Conservation (phyloP, 2,888 invertebrate species). For the Phyto melanocephala region DNA sequence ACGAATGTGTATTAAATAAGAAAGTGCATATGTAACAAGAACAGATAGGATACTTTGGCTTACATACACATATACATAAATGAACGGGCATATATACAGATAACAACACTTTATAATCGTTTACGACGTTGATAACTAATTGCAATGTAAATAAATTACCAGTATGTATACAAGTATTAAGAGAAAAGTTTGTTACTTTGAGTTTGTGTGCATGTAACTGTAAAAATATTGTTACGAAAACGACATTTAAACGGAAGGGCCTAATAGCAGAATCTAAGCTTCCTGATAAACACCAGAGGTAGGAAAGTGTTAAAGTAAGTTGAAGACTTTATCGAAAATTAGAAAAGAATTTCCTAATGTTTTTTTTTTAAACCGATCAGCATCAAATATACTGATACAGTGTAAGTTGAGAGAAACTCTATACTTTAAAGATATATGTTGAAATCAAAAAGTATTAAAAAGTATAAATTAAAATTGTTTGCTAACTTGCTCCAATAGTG, state of each 20-base stretch:
- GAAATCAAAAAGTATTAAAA: too few species aligned
- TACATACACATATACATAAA: neutral
- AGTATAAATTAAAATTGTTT: too few species aligned
- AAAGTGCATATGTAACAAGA: neutral
- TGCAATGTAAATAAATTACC: constrained; percentile 77
- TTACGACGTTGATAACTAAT: constrained; percentile 75
- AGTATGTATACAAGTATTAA: constrained; percentile 23
- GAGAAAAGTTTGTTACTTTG: constrained; percentile 4
- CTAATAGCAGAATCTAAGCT: constrained; percentile 38
- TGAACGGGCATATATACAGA: neutral
- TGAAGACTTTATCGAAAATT: too few species aligned
- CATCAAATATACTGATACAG: too few species aligned
- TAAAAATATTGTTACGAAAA: constrained; percentile 1
- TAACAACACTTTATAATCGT: constrained; percentile 70
- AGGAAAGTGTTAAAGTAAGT: neutral
- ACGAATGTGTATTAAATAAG: neutral
- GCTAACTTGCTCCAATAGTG: too few species aligned
- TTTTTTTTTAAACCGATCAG: too few species aligned
- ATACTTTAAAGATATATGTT: too few species aligned
- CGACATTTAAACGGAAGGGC: constrained; percentile 44
- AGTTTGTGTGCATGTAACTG: neutral
- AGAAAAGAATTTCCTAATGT: too few species aligned
- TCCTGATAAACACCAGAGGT: constrained; percentile 2
- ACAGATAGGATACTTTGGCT: constrained; percentile 3
- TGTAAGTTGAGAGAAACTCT: too few species aligned